Evolutionary conservation across 2,888 invertebrate genomes (phyloP).

Genomic region (Rhagophthalmus giganteus): DNA sequence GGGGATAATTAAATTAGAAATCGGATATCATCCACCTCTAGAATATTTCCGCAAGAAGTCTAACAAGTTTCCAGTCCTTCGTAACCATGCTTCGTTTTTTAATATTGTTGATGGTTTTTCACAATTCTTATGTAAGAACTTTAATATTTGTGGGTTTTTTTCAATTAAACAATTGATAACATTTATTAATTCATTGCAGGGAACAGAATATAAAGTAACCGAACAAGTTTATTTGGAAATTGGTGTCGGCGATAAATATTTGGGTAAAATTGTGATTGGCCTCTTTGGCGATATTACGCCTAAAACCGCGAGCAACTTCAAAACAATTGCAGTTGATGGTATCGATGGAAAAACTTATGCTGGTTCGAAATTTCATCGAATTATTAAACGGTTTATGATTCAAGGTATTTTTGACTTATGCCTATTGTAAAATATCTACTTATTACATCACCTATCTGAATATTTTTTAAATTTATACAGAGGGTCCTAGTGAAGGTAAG

Average conservation of each 20-base stretch:
- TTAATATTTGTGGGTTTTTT: too few species aligned
- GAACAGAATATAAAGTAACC: constrained; percentile 69
- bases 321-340: constrained; percentile 75
- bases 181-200: constrained; percentile 54
- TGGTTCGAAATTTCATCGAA: constrained; percentile 79
- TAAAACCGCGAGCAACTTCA: constrained; percentile 84
- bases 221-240: constrained; percentile 84
- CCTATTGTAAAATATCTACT: neutral
- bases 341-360: constrained; percentile 77
- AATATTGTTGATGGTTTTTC: neutral
- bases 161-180: neutral
- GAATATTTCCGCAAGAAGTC: too few species aligned
- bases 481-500: too few species aligned
- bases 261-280: constrained; percentile 81
- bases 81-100: neutral
- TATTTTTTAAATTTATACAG: too few species aligned
- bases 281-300: constrained; percentile 88
- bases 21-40: too few species aligned
- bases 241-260: constrained; percentile 68
- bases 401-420: constrained; percentile 81
- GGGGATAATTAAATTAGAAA: neutral
- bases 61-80: neutral
- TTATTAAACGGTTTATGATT: constrained; percentile 88
- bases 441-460: too few species aligned
- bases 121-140: constrained; percentile 1